Percentiles rank a stretch among this genome's conserved stretches.
Evolutionary conservation across 2,113 vertebrate species (phyloP).

Genomic region (Porphyrio hochstetteri): DNA sequence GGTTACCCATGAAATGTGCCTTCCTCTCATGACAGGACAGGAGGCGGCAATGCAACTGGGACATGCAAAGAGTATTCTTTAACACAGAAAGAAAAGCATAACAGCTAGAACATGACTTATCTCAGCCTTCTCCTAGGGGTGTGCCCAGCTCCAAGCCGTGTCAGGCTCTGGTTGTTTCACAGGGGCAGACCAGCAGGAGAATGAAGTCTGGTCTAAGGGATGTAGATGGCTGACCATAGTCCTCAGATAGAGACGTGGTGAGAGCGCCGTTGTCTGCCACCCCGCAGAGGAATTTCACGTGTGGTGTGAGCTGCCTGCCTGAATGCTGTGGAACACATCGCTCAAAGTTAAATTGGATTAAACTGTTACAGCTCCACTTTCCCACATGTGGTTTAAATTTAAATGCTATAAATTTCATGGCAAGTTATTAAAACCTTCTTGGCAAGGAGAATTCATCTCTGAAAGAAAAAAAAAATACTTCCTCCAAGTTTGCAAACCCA

Average conservation of each 20-base stretch:
- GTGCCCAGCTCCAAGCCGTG: not conserved
- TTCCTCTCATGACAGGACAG: not conserved
- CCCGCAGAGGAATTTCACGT: not conserved
- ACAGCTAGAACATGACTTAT: not conserved
- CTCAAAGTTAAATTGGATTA: constrained; percentile 56
- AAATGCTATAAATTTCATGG: constrained; percentile 53
- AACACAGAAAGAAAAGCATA: not conserved
- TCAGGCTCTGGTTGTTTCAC: not conserved
- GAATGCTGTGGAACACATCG: rapidly evolving
- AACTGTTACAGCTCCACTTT: constrained; percentile 58
- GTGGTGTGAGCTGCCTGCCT: constrained; percentile 15
- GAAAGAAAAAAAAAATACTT: not conserved
- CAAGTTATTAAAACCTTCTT: constrained; percentile 67
- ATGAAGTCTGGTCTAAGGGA: not conserved
- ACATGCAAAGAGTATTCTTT: not conserved
- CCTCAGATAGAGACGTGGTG: not conserved
- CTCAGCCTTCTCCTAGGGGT: not conserved
- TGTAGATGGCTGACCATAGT: not conserved
- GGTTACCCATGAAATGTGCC: rapidly evolving
- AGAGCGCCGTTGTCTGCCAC: not conserved
- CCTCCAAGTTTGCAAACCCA: constrained; percentile 19
- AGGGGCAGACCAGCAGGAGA: not conserved
- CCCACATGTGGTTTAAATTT: constrained; percentile 66
- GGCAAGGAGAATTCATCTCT: constrained; percentile 22
- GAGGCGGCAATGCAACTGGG: not conserved